phyloP scores from a whole-genome alignment of 2,797 vertebrate species.

The Chaenodraco wilsoni region DNA sequence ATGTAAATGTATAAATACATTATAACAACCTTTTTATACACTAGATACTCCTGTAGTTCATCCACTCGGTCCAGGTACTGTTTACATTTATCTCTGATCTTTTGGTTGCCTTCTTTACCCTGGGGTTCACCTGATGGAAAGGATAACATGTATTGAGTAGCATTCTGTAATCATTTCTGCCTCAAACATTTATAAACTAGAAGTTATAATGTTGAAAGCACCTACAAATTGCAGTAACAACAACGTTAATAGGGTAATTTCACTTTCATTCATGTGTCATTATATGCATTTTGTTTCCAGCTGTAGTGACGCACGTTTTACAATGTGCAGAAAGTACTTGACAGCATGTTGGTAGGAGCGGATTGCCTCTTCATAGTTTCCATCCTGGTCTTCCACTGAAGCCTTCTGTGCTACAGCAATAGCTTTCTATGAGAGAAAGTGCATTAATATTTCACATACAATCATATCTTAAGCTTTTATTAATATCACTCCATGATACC shows the following conservation, averaged over 20 bases:
- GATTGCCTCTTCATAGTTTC: constrained; percentile 94
- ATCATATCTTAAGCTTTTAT: neutral
- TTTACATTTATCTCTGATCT: constrained; percentile 85
- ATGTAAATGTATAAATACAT: constrained; percentile 2
- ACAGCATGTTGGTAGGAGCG: constrained; percentile 93
- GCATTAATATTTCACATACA: constrained; percentile 19
- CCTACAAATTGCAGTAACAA: neutral
- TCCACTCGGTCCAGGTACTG: constrained; percentile 86
- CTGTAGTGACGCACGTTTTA: constrained; percentile 90
- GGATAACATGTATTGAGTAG: constrained; percentile 22
- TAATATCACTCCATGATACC: neutral
- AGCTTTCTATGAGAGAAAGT: constrained; percentile 89
- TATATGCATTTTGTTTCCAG: constrained; percentile 9
- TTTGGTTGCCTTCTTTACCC: constrained; percentile 88
- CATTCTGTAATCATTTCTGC: neutral
- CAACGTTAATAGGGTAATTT: constrained; percentile 11
- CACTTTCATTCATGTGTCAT: constrained; percentile 2
- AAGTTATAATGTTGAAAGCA: neutral
- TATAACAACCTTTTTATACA: constrained; percentile 81
- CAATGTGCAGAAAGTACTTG: constrained; percentile 93
- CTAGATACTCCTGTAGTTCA: constrained; percentile 78
- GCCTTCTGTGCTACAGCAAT: constrained; percentile 93
- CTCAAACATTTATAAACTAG: neutral
- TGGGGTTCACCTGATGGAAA: constrained; percentile 83
- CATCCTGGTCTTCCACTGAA: constrained; percentile 92